Evolutionary conservation across 2,113 vertebrate genomes (phyloP).

Genomic region (Ophiodon elongatus): DNA sequence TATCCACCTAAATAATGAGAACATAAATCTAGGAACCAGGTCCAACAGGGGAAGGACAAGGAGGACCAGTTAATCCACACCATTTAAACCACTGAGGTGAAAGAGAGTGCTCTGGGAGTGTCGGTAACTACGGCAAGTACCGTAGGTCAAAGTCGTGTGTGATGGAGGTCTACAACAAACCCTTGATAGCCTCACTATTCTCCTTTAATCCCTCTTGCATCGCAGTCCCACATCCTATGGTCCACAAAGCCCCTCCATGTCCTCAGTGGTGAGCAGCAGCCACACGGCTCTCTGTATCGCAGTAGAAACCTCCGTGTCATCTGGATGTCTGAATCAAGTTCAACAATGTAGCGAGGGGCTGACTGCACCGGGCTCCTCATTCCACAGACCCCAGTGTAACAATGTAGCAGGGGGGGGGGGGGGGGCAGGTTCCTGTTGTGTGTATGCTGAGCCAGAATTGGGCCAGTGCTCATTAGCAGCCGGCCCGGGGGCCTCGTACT

Average conservation of each 20-base stretch:
- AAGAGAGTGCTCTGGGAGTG: too few species aligned
- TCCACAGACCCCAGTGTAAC: constrained; percentile 24
- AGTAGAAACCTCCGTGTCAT: not conserved
- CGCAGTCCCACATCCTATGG: not conserved
- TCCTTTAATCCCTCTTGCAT: not conserved
- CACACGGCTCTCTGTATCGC: too few species aligned
- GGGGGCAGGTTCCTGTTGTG: constrained; percentile 34
- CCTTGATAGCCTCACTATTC: too few species aligned
- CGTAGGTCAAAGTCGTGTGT: too few species aligned
- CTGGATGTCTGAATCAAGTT: constrained; percentile 10
- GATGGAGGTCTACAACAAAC: too few species aligned
- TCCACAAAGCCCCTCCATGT: too few species aligned
- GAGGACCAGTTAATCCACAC: too few species aligned
- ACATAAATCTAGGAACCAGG: too few species aligned
- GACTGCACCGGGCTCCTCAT: not conserved
- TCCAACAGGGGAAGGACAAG: too few species aligned
- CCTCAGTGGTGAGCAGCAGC: not conserved
- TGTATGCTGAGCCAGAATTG: constrained; percentile 53
- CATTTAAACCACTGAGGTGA: too few species aligned
- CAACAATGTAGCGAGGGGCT: not conserved
- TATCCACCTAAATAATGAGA: too few species aligned
- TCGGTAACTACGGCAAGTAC: too few species aligned
- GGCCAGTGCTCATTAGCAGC: constrained; percentile 72
- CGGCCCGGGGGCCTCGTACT: constrained; percentile 47
- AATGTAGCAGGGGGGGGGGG: not conserved